phyloP scores from a whole-genome alignment of 2,113 vertebrate genomes.

The Chiloscyllium plagiosum region DNA sequence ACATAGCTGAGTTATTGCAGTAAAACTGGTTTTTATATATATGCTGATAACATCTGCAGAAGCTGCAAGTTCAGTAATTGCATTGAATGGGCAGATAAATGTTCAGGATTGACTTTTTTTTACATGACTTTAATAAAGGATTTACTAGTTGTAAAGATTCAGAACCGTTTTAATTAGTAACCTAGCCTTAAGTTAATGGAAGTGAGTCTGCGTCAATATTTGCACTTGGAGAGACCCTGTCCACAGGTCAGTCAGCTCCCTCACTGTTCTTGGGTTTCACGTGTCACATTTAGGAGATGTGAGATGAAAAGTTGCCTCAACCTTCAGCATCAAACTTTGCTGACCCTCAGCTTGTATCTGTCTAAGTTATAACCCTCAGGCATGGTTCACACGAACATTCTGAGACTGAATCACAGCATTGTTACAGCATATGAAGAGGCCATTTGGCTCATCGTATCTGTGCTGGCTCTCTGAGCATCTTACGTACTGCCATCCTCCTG shows the following conservation, averaged over 20 bases:
- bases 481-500: too few relatives aligned
- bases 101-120: constrained; percentile 27
- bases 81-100: constrained; percentile 13
- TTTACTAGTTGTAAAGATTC: constrained; percentile 28
- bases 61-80: neutral
- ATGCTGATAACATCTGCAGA: neutral
- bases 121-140: constrained; percentile 38
- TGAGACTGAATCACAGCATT: neutral
- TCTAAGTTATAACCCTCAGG: neutral
- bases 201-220: neutral
- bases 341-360: neutral
- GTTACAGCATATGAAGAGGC: too few relatives aligned
- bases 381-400: neutral
- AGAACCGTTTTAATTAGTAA: constrained; percentile 13
- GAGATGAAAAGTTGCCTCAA: neutral
- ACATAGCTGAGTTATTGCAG: neutral
- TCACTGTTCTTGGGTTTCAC: neutral
- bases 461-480: too few relatives aligned
- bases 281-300: neutral
- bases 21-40: neutral
- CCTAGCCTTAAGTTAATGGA: neutral
- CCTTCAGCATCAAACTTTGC: neutral
- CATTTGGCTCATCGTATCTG: too few relatives aligned
- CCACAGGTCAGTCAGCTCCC: neutral
- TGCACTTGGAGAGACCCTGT: neutral